phyloP scores from a whole-genome alignment of 2,113 vertebrate genomes.

The Turdus rufiventris region DNA sequence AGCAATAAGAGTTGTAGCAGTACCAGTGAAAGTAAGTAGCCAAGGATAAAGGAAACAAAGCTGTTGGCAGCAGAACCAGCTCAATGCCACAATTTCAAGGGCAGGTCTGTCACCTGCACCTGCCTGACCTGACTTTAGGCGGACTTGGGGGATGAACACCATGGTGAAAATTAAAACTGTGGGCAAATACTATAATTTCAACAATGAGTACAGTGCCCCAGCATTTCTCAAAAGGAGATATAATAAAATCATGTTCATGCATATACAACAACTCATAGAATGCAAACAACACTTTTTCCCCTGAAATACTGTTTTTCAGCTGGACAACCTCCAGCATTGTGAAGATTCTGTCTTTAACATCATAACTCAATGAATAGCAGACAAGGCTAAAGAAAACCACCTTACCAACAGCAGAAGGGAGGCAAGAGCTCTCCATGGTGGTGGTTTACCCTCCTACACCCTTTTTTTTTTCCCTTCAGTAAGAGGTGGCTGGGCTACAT shows the following conservation, averaged over 20 bases:
- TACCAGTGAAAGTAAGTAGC: not conserved
- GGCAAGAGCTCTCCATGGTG: not conserved
- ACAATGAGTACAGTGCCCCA: not conserved
- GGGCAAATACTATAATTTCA: not conserved
- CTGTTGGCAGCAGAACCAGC: not conserved
- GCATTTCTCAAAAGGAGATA: not conserved
- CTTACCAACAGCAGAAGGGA: not conserved
- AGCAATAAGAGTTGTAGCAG: not conserved
- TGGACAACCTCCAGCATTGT: not conserved
- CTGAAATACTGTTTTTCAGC: not conserved
- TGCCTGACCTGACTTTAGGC: not conserved
- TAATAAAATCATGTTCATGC: not conserved
- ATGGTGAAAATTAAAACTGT: not conserved
- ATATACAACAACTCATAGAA: not conserved
- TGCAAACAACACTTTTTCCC: not conserved
- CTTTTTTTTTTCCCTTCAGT: not conserved
- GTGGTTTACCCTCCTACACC: rapidly evolving
- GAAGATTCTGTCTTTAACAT: not conserved
- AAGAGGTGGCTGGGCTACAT: not conserved
- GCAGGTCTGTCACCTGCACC: not conserved
- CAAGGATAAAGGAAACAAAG: not conserved
- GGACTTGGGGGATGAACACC: not conserved
- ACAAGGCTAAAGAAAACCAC: not conserved
- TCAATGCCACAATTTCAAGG: not conserved
- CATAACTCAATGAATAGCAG: not conserved